These are phyloP conservation scores for Eristalinus sepulchralis DNA, from an alignment of 2,888 invertebrate species.

Conservation along the genomic window DNA sequence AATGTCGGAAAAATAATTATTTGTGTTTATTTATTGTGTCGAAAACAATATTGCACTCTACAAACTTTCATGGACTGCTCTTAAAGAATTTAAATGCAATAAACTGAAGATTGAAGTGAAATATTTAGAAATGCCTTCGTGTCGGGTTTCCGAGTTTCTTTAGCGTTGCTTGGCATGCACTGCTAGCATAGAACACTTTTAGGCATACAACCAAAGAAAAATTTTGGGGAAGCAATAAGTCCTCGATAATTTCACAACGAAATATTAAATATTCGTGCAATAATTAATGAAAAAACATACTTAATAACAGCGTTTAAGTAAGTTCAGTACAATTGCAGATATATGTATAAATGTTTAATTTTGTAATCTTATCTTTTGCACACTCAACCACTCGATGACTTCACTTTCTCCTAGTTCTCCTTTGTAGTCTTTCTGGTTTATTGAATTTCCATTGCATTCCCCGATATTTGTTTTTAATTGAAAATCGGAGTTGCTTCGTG, in stretches of 20 bases:
- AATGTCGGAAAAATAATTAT: constrained; percentile 17
- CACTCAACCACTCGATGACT: background rate
- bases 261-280: background rate
- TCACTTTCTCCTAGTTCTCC: background rate
- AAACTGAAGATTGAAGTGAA: background rate
- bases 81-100: background rate
- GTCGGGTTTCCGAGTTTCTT: constrained; percentile 11
- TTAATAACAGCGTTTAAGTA: background rate
- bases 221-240: background rate
- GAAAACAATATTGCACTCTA: background rate
- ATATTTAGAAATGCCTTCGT: constrained; percentile 38
- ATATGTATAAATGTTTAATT: background rate
- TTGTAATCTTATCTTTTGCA: constrained; percentile 14
- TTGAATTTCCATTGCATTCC: background rate
- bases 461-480: background rate
- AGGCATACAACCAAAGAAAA: constrained; percentile 39
- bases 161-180: background rate
- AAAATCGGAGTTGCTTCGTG: background rate
- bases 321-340: background rate
- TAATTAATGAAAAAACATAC: background rate
- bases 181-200: constrained; percentile 60
- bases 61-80: background rate
- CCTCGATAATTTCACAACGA: background rate
- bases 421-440: background rate
- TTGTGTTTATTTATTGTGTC: constrained; percentile 17